These are phyloP conservation scores for Procavia capensis DNA, from an alignment of 2,113 vertebrate species.

Conservation along the genomic window DNA sequence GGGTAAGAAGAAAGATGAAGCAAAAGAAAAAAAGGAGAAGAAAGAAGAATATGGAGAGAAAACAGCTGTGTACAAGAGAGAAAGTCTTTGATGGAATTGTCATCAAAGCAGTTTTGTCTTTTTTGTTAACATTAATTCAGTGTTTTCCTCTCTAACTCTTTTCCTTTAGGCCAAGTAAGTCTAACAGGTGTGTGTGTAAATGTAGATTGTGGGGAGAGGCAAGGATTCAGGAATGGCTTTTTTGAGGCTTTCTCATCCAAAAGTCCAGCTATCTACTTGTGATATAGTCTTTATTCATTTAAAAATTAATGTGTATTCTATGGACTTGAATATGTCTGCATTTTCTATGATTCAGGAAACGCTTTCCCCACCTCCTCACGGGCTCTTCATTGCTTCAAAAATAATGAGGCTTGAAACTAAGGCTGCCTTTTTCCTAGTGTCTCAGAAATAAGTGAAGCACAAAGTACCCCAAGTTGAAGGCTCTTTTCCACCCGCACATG, in stretches of 20 bases:
- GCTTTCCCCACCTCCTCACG: background rate
- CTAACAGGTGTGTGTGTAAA: background rate
- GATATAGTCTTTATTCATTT: background rate
- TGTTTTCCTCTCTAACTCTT: background rate
- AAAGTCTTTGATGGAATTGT: background rate
- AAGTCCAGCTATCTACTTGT: background rate
- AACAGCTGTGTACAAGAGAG: background rate
- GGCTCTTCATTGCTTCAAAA: background rate
- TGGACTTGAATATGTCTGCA: background rate
- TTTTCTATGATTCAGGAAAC: conserved; percentile 49
- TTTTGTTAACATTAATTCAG: background rate
- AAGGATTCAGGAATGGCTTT: background rate
- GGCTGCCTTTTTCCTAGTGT: background rate
- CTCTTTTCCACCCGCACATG: background rate
- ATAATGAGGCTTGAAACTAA: background rate
- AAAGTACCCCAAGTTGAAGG: background rate
- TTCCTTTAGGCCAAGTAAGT: background rate
- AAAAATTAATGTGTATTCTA: background rate
- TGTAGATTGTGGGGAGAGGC: background rate
- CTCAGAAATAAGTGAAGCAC: background rate
- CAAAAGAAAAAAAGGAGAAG: background rate
- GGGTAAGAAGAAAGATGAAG: background rate
- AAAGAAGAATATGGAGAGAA: background rate
- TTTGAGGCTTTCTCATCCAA: background rate
- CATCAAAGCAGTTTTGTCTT: background rate